Conservation (phyloP, 2,113 vertebrate genomes). For the Pelodiscus sinensis region DNA sequence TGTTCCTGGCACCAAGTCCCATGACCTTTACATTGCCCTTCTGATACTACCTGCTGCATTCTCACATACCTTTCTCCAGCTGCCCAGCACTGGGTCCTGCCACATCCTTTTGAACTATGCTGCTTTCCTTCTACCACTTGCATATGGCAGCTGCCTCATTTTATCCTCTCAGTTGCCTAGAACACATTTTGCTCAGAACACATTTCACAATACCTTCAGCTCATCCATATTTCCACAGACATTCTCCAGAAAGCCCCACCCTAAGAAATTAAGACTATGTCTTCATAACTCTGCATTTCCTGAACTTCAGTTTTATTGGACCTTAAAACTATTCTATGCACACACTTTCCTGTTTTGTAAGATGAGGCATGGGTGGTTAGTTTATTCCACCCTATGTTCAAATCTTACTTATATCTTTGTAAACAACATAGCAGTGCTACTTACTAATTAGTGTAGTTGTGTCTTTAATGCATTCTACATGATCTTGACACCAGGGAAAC, state of each 20-base stretch:
- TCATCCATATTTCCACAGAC: not conserved
- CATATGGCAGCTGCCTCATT: not conserved
- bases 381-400: not conserved
- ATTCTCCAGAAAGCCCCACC: not conserved
- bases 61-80: not conserved
- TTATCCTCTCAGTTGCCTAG: not conserved
- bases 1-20: not conserved
- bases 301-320: not conserved
- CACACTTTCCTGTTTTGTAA: not conserved
- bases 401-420: not conserved
- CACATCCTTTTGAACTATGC: not conserved
- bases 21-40: not conserved
- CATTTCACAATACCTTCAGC: not conserved
- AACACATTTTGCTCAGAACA: not conserved
- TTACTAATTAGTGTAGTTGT: constrained; percentile 31
- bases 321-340: not conserved
- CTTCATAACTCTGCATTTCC: not conserved
- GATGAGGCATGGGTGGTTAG: not conserved
- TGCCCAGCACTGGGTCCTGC: not conserved
- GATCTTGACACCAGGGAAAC: constrained; percentile 35
- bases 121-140: not conserved
- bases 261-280: not conserved
- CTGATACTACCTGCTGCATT: not conserved
- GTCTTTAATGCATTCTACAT: constrained; percentile 38
- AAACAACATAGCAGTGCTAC: constrained; percentile 20